A percentile compares a stretch with the other conserved stretches of the same genome.
phyloP scores from a whole-genome alignment of 2,797 vertebrate genomes.

The Silurus aristotelis region DNA sequence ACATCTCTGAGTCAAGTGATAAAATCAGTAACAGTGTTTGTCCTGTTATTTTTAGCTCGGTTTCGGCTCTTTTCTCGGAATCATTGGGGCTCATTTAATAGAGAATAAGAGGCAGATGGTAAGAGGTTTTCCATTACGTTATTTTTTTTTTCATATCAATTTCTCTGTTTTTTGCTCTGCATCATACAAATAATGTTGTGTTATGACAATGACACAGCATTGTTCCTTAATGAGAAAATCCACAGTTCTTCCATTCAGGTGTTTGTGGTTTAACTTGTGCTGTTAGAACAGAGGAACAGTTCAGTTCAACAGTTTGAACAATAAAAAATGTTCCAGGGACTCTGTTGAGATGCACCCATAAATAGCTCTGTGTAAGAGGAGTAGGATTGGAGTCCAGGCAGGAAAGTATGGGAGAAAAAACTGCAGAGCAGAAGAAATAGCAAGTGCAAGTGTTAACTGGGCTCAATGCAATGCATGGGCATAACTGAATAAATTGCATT shows the following conservation, averaged over 20 bases:
- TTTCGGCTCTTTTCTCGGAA: conserved; percentile 97
- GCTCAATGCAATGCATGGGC: neutral
- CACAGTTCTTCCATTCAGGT: neutral
- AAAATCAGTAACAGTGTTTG: conserved; percentile 37
- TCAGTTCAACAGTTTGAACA: conserved; percentile 46
- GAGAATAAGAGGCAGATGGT: conserved; percentile 99
- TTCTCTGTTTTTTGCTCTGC: conserved; percentile 26
- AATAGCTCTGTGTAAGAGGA: conserved; percentile 79
- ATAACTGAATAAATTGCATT: neutral
- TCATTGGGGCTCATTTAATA: conserved; percentile 96
- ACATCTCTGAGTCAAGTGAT: conserved; percentile 28
- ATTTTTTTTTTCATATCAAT: conserved; percentile 48
- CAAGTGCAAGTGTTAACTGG: neutral
- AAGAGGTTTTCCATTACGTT: conserved; percentile 63
- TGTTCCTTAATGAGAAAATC: neutral
- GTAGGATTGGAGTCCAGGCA: conserved; percentile 68
- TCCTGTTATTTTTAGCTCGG: conserved; percentile 83
- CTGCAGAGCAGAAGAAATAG: conserved; percentile 64
- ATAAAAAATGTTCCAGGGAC: conserved; percentile 59
- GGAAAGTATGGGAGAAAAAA: conserved; percentile 65
- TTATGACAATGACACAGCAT: conserved; percentile 15
- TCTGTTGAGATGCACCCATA: conserved; percentile 60
- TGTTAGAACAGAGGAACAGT: conserved; percentile 28
- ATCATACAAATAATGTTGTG: neutral
- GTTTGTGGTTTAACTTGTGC: conserved; percentile 16